Evolutionary conservation across 1,140 invertebrate species (phyloP), one percentile per base, ranked within the genome.

Genomic region (Lepeophtheirus salmonis): DNA sequence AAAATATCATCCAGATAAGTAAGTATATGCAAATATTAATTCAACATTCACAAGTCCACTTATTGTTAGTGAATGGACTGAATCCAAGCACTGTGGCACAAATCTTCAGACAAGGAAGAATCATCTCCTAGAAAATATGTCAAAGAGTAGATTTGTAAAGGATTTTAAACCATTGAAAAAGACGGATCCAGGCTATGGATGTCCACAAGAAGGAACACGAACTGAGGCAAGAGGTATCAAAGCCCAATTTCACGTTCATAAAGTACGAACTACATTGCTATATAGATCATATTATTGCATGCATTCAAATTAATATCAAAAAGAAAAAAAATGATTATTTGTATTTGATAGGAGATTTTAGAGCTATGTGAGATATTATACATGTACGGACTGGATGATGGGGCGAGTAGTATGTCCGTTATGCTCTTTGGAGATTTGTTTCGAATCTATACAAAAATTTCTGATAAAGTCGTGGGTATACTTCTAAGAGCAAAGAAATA

Each of bases 361-460:
- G 59, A 61, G 25, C 59, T 61, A 12, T 61, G 59, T 50, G 59
- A 61, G 25, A 24, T 61, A 18, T 60, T 61, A 20, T 61, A 50
- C 10, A 61, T 53, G 50, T 22, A 55, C 21, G 24, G 50, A 49
- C 4, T 16, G n/a, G 50, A 52, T 16, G 30, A 41, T 3, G 55
- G 26, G 23, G 52, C 18, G 52, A 14, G 23, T 18, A 20, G 22
- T 14, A 25, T 16, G 12, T 55, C 59, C 1, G 50, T 52, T 2
- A 53, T 61, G 4, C 49, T 61, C 13, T 61, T 61, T 53, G 59
- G 59, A 30, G 59, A 61, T 14, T 24, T 61, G 6, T 61, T 61
- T 20, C 17, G 24, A 14, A 14, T 61, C 6, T 61, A 61, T 50
- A 61, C 50, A 16, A 49, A 48, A 50, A 61, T 61, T n/a, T 54